phyloP scores from a whole-genome alignment of 2,113 vertebrate genomes.

The Echinops telfairi region DNA sequence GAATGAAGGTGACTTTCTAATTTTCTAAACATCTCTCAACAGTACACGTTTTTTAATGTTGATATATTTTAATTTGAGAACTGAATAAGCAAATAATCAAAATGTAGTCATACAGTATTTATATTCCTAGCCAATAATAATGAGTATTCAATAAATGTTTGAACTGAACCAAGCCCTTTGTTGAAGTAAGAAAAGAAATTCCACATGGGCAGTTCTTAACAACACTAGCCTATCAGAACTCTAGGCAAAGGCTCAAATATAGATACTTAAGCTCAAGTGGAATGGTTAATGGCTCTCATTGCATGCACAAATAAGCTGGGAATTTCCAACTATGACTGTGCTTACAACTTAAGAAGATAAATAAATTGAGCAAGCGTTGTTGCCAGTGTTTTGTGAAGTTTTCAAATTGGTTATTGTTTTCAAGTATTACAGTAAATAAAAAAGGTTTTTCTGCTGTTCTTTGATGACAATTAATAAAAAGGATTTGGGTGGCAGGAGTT shows the following conservation, averaged over 20 bases:
- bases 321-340: background rate
- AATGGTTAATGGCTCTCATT: conserved; percentile 50
- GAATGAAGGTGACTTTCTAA: conserved; percentile 16
- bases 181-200: conserved; percentile 65
- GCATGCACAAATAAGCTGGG: conserved; percentile 55
- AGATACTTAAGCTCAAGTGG: background rate
- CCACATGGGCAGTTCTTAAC: background rate
- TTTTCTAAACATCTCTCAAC: conserved; percentile 21
- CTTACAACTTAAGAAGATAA: background rate
- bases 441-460: conserved; percentile 26
- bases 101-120: conserved; percentile 32
- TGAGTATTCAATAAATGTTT: conserved; percentile 67
- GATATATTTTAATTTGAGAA: conserved; percentile 39
- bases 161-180: conserved; percentile 57
- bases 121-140: conserved; percentile 20
- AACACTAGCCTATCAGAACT: background rate
- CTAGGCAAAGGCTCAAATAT: conserved; percentile 36
- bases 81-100: conserved; percentile 67
- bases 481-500: background rate
- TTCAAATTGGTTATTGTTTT: background rate
- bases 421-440: background rate
- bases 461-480: no score
- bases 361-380: background rate
- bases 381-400: no score
- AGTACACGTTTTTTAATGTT: conserved; percentile 1